A percentile compares a stretch with the other conserved stretches of the same genome.
These are phyloP conservation scores for Ethmia dodecea DNA, from an alignment of 2,888 invertebrate species.

Conservation along the genomic window DNA sequence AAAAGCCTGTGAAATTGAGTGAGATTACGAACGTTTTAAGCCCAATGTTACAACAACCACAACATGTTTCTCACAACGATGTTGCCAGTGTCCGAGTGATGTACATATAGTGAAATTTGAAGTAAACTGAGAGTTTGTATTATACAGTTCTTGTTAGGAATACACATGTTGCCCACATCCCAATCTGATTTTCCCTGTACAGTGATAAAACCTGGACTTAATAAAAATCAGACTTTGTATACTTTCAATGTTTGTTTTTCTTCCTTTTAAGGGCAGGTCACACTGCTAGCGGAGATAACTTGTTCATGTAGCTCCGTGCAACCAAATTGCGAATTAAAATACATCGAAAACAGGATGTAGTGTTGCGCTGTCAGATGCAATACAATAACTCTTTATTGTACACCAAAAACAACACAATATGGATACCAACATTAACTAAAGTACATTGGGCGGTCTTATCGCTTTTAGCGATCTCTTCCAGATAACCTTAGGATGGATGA, in stretches of 20 bases:
- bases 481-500: too few species aligned
- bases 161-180: conserved; percentile 17
- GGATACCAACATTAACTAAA: too few species aligned
- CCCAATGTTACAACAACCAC: conserved; percentile 6
- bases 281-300: too few species aligned
- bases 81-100: conserved; percentile 31
- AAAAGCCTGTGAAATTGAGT: conserved; percentile 28
- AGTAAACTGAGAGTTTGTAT: conserved; percentile 23
- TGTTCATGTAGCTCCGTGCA: too few species aligned
- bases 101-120: conserved; percentile 54
- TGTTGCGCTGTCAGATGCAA: too few species aligned
- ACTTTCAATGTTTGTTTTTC: conserved; percentile 43
- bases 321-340: too few species aligned
- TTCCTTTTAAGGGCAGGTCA: neutral
- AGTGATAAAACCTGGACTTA: conserved; percentile 48
- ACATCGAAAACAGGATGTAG: too few species aligned
- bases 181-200: conserved; percentile 35
- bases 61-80: conserved; percentile 22
- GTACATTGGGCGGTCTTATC: too few species aligned
- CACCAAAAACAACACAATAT: too few species aligned
- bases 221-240: conserved; percentile 69
- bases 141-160: conserved; percentile 26
- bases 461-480: too few species aligned
- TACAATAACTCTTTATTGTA: too few species aligned
- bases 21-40: conserved; percentile 23